These are phyloP conservation scores for Jacana jacana DNA, from an alignment of 2,113 vertebrate species.

Conservation along the genomic window DNA sequence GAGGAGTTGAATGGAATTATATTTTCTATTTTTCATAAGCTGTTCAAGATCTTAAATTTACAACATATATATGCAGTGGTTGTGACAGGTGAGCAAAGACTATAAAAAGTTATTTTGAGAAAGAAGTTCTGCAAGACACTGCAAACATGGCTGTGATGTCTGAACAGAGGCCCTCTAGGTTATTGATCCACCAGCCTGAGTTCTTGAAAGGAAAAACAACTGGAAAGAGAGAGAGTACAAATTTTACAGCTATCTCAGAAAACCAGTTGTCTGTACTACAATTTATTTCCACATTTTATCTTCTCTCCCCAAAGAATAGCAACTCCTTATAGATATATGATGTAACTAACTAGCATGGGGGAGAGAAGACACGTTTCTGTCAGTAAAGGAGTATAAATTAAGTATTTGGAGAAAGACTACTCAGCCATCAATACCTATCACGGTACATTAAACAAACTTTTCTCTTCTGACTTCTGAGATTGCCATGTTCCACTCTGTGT, in stretches of 20 bases:
- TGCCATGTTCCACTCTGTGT: not conserved
- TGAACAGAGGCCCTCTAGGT: not conserved
- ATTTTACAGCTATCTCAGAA: not conserved
- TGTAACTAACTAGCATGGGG: not conserved
- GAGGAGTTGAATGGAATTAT: not conserved
- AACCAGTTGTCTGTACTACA: not conserved
- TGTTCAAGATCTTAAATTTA: not conserved
- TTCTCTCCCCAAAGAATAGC: not conserved
- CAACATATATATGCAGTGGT: not conserved
- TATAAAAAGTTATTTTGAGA: not conserved
- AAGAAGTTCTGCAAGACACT: not conserved
- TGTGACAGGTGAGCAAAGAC: not conserved
- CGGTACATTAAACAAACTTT: not conserved
- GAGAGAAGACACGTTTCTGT: not conserved
- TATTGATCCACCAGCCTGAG: not conserved
- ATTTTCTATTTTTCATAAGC: not conserved
- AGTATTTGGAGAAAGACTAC: not conserved
- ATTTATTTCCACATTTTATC: not conserved
- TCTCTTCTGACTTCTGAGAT: not conserved
- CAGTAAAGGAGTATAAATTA: not conserved
- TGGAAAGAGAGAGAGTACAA: not conserved
- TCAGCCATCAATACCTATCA: not conserved
- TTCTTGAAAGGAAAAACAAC: not conserved
- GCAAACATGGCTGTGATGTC: not conserved
- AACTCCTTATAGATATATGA: not conserved